Conservation (phyloP, 2,888 invertebrate species). For the Epicampocera succincta region DNA sequence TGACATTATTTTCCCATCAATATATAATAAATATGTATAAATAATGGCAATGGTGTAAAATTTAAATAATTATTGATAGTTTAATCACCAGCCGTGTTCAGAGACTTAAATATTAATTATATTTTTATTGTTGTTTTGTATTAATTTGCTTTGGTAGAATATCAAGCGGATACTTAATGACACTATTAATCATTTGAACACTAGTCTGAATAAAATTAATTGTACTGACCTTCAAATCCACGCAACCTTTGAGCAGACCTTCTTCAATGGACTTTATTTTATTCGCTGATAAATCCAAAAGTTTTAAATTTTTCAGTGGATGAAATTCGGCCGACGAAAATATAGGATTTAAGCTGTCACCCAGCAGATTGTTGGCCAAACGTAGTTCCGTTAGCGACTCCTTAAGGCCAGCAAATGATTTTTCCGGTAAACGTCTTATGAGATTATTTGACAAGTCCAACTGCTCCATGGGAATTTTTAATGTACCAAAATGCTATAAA, state of each 20-base stretch:
- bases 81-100: conserved; percentile 25
- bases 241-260: conserved; percentile 92
- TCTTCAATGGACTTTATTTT: conserved; percentile 91
- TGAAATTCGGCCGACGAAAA: conserved; percentile 93
- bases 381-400: conserved; percentile 87
- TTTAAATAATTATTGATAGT: too few species aligned
- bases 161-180: background rate
- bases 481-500: conserved; percentile 85
- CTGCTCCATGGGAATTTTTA: conserved; percentile 87
- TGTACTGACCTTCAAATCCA: conserved; percentile 85
- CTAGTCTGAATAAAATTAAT: background rate
- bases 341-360: conserved; percentile 94
- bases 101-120: background rate
- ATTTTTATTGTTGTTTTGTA: background rate
- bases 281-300: conserved; percentile 91
- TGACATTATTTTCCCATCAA: too few species aligned
- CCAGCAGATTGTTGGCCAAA: conserved; percentile 91
- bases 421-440: conserved; percentile 89
- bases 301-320: conserved; percentile 86
- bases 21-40: too few species aligned
- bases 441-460: conserved; percentile 93
- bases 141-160: background rate
- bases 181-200: conserved; percentile 38
- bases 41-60: too few species aligned
- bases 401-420: conserved; percentile 86